These are phyloP conservation scores for Limnephilus rhombicus DNA, from an alignment of 2,888 invertebrate species.

Conservation along the genomic window DNA sequence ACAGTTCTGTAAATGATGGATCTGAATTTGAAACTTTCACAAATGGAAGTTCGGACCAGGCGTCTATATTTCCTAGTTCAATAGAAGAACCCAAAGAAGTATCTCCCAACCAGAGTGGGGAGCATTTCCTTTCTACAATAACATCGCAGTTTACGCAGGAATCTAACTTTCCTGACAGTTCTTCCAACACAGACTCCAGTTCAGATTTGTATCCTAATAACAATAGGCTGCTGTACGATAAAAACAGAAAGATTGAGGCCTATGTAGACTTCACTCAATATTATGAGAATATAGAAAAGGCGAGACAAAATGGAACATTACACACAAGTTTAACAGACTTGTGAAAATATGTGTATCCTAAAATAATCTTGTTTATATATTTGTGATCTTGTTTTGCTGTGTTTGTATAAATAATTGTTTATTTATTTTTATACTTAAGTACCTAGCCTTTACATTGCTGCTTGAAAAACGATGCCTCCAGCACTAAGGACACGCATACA, in stretches of 20 bases:
- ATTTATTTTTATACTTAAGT: neutral
- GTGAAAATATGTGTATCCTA: neutral
- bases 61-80: conserved; percentile 66
- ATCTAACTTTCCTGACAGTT: conserved; percentile 58
- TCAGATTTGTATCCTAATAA: conserved; percentile 73
- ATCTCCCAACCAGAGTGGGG: conserved; percentile 66
- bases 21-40: conserved; percentile 70
- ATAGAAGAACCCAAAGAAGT: conserved; percentile 59
- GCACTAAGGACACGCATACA: no score
- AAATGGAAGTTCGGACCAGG: conserved; percentile 70
- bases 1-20: conserved; percentile 69
- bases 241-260: conserved; percentile 84
- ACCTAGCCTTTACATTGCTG: neutral
- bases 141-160: conserved; percentile 60
- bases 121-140: conserved; percentile 55
- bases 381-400: neutral
- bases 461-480: no score
- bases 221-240: conserved; percentile 73
- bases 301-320: conserved; percentile 81
- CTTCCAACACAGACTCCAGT: conserved; percentile 70
- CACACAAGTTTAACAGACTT: conserved; percentile 74
- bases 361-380: neutral
- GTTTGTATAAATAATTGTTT: neutral
- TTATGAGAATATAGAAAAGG: conserved; percentile 84
- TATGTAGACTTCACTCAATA: conserved; percentile 93